Conservation (phyloP, 2,797 vertebrate species). For the Acipenser oxyrinchus region DNA sequence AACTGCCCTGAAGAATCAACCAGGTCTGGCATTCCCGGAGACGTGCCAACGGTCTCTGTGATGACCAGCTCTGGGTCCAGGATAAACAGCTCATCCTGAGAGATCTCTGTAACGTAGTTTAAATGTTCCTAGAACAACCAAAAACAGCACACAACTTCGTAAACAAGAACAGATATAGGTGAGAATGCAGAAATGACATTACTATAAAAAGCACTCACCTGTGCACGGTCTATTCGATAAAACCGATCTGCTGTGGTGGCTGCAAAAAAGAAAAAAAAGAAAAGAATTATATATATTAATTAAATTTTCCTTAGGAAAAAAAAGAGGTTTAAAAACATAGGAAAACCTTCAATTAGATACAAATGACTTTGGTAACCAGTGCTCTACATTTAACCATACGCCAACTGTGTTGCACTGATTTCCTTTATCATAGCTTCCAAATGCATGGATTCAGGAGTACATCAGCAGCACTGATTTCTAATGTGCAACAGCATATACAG, state of each 20-base stretch:
- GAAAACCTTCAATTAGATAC: no score
- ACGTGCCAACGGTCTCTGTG: constrained; percentile 71
- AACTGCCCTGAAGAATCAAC: constrained; percentile 51
- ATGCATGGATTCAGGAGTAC: no score
- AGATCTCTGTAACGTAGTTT: constrained; percentile 90
- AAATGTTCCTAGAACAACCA: constrained; percentile 75
- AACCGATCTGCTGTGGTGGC: constrained; percentile 91
- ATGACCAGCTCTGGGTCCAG: constrained; percentile 83
- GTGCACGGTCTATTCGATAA: constrained; percentile 90
- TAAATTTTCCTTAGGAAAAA: no score
- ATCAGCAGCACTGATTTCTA: no score
- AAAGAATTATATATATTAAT: background rate
- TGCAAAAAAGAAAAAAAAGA: constrained; percentile 43
- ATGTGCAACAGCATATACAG: no score
- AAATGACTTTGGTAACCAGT: no score
- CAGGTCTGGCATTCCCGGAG: constrained; percentile 70
- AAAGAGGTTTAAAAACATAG: no score
- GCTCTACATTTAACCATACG: no score
- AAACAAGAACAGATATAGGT: no score
- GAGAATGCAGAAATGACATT: no score
- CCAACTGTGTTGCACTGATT: background rate
- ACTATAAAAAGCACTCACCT: constrained; percentile 59
- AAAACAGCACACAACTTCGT: background rate
- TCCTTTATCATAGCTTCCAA: no score
- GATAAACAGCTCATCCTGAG: constrained; percentile 87